Conservation (phyloP, 2,888 invertebrate genomes). For the Oxycera nigricornis region DNA sequence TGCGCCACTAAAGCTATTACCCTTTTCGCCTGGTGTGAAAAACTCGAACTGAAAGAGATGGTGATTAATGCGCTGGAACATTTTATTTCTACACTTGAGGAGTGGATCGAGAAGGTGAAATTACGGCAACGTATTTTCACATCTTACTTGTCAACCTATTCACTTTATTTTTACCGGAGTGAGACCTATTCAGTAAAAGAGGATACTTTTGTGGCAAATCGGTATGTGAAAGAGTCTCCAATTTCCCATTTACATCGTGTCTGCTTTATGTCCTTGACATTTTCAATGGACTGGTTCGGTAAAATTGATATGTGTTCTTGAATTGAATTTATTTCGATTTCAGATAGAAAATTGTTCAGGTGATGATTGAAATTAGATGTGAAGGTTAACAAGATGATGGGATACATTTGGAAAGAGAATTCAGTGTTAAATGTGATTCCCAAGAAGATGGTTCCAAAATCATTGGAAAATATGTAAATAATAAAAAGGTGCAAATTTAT, state of each 20-base stretch:
- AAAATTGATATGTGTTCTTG: conserved; percentile 24
- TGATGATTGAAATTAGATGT: no score
- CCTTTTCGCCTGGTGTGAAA: conserved; percentile 40
- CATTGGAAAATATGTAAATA: no score
- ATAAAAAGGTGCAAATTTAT: no score
- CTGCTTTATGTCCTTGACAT: conserved; percentile 18
- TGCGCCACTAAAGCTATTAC: conserved; percentile 28
- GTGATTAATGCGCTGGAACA: conserved; percentile 46
- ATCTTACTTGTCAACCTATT: not conserved
- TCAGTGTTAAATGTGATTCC: no score
- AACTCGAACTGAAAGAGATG: conserved; percentile 41
- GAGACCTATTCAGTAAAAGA: not conserved
- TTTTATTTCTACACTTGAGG: conserved; percentile 33
- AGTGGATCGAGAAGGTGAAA: not conserved
- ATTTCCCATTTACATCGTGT: not conserved
- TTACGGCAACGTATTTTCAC: conserved; percentile 20
- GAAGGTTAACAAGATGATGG: not conserved
- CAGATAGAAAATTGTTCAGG: no score
- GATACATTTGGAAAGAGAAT: not conserved
- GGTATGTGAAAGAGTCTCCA: conserved; percentile 17
- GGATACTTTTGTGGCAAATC: not conserved
- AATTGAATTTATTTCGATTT: not conserved
- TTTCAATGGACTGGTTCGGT: conserved; percentile 9
- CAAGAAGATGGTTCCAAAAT: no score
- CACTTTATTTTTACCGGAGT: not conserved